phyloP scores from a whole-genome alignment of 2,113 vertebrate genomes.

The Phylloscopus trochiloides region DNA sequence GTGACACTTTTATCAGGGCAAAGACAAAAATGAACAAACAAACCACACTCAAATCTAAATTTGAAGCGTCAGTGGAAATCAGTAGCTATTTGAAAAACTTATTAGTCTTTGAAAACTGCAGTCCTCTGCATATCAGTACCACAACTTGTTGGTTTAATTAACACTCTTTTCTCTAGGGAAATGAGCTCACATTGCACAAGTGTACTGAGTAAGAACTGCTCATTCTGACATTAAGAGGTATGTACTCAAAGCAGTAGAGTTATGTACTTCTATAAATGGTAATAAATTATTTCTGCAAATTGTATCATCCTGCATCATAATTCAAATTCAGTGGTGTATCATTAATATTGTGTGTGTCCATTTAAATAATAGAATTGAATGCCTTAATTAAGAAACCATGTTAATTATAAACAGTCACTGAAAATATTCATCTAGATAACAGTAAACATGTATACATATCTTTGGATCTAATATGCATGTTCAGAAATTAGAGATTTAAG shows the following conservation, averaged over 20 bases:
- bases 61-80: not conserved
- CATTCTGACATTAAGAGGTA: not conserved
- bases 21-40: not conserved
- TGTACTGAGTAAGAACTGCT: not conserved
- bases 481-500: not conserved
- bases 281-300: not conserved
- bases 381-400: not conserved
- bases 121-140: not conserved
- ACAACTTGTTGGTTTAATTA: slow-evolving; percentile 21
- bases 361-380: not conserved
- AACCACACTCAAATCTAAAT: not conserved
- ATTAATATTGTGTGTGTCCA: not conserved
- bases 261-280: not conserved
- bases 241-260: not conserved
- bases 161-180: not conserved
- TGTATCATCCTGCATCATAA: not conserved
- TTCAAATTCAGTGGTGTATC: not conserved
- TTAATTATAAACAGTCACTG: not conserved
- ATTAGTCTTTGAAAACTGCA: not conserved
- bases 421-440: not conserved
- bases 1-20: not conserved
- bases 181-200: not conserved
- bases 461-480: not conserved
- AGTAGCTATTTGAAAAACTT: not conserved
- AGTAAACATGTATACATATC: not conserved